Evolutionary conservation across 2,888 invertebrate species (phyloP), one percentile per base, ranked within the genome.

Genomic region (Eledona agricola): DNA sequence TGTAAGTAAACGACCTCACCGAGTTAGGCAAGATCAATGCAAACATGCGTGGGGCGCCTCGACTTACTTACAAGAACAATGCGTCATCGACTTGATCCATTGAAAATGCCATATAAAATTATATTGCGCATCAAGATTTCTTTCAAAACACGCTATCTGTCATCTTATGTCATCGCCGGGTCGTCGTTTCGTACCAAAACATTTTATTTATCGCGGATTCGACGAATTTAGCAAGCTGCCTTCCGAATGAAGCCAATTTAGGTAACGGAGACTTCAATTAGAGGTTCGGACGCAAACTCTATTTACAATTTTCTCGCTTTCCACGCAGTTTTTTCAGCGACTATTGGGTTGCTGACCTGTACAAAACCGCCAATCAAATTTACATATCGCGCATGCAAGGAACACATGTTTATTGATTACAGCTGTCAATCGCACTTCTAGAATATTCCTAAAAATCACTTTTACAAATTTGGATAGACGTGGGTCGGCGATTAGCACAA

Each of bases 1-100:
- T 63, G 63, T 47, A 43, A 43, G 57, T 54, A 50, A 56, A 47
- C 57, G 64, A 60, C 66, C 65, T 67, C 55, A 62, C 65, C 64
- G 11, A 49, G 57, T 64, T 64, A 63, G 67, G 67, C 45, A 63
- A 63, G 59, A 63, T 56, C 57, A 60, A 53, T 57, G 62, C 40
- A 55, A 60, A 47, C 55, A 25, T 52, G 63, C 58, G 62, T 55
- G 59, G 61, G 63, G 55, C 58, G 51, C 49, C 56, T 52, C 38
- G 29, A 37, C 31, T 50, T 42, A 29, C 22, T 42, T 42, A 34
- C n/a, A 51, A 9, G n/a, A 19, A 35, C 11, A 4, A 52, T 62
- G 62, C 61, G 60, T 61, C 62, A 63, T 50, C 58, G 37, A 37
- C 12, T 31, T 26, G 6, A 35, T 49, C 20, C 26, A 20, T 22